These are phyloP conservation scores for Anolis sagrei DNA, from an alignment of 2,113 vertebrate species.

Conservation along the genomic window DNA sequence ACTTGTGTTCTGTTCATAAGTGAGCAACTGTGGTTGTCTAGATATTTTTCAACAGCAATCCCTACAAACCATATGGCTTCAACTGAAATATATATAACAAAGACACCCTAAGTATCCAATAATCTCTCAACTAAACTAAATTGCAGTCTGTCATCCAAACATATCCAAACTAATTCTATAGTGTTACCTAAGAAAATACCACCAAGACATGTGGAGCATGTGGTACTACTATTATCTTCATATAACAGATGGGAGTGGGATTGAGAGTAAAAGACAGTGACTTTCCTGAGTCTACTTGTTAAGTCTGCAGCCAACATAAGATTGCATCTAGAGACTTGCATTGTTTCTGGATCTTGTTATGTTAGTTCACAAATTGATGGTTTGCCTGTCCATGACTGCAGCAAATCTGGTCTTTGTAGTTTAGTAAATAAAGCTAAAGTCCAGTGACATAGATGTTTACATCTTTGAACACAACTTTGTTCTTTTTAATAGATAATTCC, in stretches of 20 bases:
- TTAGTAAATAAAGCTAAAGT: not conserved
- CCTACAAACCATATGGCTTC: not conserved
- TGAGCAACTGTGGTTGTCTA: not conserved
- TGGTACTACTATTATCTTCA: not conserved
- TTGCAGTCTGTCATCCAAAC: not conserved
- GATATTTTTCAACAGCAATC: too few species aligned
- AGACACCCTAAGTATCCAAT: not conserved
- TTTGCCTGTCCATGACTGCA: not conserved
- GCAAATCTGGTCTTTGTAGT: not conserved
- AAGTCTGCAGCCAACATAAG: not conserved
- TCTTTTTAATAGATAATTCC: too few species aligned
- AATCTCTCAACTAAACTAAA: too few species aligned
- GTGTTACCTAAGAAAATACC: not conserved
- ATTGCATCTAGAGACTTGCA: not conserved
- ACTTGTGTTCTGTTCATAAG: not conserved
- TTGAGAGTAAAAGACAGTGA: not conserved
- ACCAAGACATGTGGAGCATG: not conserved
- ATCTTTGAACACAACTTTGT: too few species aligned
- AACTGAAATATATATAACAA: not conserved
- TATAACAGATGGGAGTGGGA: not conserved
- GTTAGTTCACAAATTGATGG: not conserved
- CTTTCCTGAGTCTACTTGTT: not conserved
- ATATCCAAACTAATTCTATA: not conserved
- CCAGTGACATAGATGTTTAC: too few species aligned
- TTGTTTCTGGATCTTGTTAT: not conserved